Conservation (phyloP, 2,888 invertebrate species). For the Frankliniella intonsa region DNA sequence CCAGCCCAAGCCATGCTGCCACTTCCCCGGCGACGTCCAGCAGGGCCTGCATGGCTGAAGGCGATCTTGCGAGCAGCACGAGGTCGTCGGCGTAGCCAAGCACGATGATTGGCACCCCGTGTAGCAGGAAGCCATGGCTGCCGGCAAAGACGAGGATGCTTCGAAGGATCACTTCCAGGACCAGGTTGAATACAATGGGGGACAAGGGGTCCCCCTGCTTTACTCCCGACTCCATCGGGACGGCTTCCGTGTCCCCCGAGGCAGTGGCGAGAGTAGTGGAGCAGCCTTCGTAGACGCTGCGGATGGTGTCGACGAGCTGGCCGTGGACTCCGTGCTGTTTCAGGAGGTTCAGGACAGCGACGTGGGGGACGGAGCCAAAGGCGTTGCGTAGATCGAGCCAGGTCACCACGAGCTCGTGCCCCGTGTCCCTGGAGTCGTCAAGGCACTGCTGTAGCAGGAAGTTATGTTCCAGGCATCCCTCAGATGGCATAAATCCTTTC, state of each 20-base stretch:
- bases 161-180: conserved; percentile 39
- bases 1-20: conserved; percentile 37
- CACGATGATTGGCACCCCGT: background rate
- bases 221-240: conserved; percentile 39
- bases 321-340: no score
- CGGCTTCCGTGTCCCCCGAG: conserved; percentile 36
- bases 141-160: background rate
- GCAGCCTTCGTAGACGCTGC: no score
- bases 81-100: conserved; percentile 40
- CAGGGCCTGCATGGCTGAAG: conserved; percentile 9
- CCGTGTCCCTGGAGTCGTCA: conserved; percentile 36
- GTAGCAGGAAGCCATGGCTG: background rate
- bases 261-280: conserved; percentile 35
- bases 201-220: no score
- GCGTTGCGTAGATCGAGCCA: conserved; percentile 43
- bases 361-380: conserved; percentile 44
- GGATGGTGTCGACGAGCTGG: no score
- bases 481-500: conserved; percentile 42
- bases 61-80: conserved; percentile 32
- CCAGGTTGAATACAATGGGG: no score
- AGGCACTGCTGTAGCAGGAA: conserved; percentile 42
- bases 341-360: conserved; percentile 28
- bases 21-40: conserved; percentile 27
- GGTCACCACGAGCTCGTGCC: conserved; percentile 32
- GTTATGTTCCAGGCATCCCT: conserved; percentile 44